Conservation (phyloP, 2,113 vertebrate species). For the Lagopus muta region DNA sequence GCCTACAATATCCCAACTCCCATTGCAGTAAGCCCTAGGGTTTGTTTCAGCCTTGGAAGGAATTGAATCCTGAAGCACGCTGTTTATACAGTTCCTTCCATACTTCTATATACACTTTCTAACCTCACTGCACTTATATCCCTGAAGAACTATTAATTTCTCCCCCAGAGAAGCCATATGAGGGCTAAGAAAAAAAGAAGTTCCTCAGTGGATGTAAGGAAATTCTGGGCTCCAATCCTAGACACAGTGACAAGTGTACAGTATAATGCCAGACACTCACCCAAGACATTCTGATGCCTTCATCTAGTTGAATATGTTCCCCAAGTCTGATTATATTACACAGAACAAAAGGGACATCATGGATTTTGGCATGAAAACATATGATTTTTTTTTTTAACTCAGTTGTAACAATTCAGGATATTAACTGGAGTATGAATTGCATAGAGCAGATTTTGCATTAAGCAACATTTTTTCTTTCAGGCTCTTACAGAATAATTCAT, state of each 20-base stretch:
- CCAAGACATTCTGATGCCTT: neutral
- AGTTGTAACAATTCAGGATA: neutral
- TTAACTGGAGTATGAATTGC: conserved; percentile 36
- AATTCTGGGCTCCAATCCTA: neutral
- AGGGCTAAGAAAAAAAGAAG: neutral
- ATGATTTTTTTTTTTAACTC: conserved; percentile 15
- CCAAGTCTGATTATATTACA: conserved; percentile 41
- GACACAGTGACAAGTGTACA: neutral
- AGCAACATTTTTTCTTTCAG: neutral
- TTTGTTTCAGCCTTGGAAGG: neutral
- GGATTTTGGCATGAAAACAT: conserved; percentile 40
- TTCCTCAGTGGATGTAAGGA: neutral
- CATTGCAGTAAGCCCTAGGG: neutral
- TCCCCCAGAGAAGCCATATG: neutral
- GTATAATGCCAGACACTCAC: neutral
- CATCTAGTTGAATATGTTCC: conserved; percentile 23
- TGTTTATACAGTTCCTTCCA: neutral
- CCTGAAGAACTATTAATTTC: neutral
- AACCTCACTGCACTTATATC: neutral
- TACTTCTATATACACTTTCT: neutral
- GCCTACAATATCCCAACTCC: rapidly evolving
- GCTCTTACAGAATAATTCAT: neutral
- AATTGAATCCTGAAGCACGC: neutral
- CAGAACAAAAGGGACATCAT: conserved; percentile 1
- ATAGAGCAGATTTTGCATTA: neutral